Base-by-base conservation (phyloP, 2,888 invertebrate genomes). In the Tenthredo scrophulariae region DNA sequence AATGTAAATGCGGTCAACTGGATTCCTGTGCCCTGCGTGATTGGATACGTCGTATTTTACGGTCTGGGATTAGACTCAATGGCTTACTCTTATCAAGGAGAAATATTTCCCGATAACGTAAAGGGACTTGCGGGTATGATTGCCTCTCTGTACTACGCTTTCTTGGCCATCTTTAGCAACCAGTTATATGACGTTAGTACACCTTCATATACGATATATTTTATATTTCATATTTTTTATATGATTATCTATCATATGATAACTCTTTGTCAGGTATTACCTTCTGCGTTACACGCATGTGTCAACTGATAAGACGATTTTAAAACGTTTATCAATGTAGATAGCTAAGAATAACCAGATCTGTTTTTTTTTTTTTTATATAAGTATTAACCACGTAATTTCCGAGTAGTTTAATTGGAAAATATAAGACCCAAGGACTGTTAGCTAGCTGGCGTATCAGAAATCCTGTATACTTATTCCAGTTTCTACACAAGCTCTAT, bases 61-160 rank as follows among this genome's bases (percentile, higher is more conserved):
- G 93, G 93, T 4, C 87, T 93, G 18, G 92, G 92, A 2, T 86
- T 93, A 29, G 93, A 93, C 89, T 92, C 93, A 3, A 87, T 93
- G 72, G 92, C 93, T 0, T 88, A 93, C 15, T 91, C 92, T 67
- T 93, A 93, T 85, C 88, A 92, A 46, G 92, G 93, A 43, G 93
- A 93, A 86, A 89, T 93, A 84, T 93, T 93, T 84, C 89, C 91
- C 1, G 89, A 92, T 77, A 92, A 93, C 80, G 90, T 93, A 83
- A 93, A 92, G 87, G 91, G 91, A n/a, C 90, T 92, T 0, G 92
- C 92, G 13, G 93, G 91, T 0, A 89, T 93, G 70, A 90, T 90
- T 84, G 89, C 90, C 43, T 89, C 93, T 10, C 87, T 93, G n/a
- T 92, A 91, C 87, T 93, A 93, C 85, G 91, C 93, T 33, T 6